Percentiles rank a stretch among this genome's conserved stretches.
phyloP scores from a whole-genome alignment of 2,113 vertebrate species.

The Phocoena sinus region DNA sequence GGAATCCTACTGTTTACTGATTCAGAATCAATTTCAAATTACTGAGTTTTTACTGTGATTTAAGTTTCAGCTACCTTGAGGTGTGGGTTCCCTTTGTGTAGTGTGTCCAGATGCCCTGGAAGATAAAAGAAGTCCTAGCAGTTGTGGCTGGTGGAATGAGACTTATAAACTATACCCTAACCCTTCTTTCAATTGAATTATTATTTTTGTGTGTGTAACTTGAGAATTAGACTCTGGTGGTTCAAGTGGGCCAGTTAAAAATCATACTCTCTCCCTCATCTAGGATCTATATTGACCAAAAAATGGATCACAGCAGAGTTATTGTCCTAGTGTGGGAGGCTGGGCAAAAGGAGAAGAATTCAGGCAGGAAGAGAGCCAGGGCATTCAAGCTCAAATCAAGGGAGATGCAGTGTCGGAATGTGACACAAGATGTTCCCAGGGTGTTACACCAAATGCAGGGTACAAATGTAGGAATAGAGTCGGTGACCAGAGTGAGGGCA shows the following conservation, averaged over 20 bases:
- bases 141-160: neutral
- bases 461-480: neutral
- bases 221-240: neutral
- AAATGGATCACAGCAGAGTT: neutral
- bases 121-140: neutral
- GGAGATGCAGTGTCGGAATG: neutral
- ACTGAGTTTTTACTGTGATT: neutral
- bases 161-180: neutral
- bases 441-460: neutral
- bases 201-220: neutral
- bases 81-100: neutral
- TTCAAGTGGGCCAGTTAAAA: neutral
- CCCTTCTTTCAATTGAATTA: neutral
- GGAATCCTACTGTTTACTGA: neutral
- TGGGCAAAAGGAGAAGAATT: neutral
- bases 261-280: neutral
- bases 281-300: neutral
- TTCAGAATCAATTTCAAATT: neutral
- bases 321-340: neutral
- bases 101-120: neutral
- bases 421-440: neutral
- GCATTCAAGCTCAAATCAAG: neutral
- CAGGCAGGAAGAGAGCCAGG: neutral
- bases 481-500: neutral
- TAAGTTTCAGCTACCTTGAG: neutral